Conservation (phyloP, 1,140 invertebrate genomes). For the Aleiodes sp. region DNA sequence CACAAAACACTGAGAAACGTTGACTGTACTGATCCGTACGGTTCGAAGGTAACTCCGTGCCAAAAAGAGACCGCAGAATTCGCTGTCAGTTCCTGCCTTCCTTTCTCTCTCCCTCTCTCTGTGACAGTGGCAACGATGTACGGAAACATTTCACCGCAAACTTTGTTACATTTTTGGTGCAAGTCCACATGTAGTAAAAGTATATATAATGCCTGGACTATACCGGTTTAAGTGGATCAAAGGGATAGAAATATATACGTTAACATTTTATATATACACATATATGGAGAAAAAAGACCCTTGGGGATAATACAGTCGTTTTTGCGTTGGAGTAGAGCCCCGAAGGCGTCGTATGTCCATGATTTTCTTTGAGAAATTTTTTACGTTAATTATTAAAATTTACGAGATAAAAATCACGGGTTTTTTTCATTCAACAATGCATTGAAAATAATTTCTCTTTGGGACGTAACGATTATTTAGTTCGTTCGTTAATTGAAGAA, state of each 20-base stretch:
- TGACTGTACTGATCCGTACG: constrained; percentile 21
- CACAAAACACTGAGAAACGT: neutral
- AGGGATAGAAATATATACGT: constrained; percentile 47
- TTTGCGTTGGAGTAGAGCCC: neutral
- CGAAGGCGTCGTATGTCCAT: constrained; percentile 17
- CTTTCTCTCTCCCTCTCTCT: constrained; percentile 47
- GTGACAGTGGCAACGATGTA: constrained; percentile 34
- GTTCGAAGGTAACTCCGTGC: constrained; percentile 39
- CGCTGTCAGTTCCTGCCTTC: constrained; percentile 45
- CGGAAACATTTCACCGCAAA: constrained; percentile 45
- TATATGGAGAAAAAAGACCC: neutral
- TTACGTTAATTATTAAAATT: constrained; percentile 5
- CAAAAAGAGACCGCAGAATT: constrained; percentile 62
- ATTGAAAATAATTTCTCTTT: constrained; percentile 7
- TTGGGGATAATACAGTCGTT: neutral
- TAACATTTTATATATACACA: neutral
- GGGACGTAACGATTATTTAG: neutral
- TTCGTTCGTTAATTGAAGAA: neutral
- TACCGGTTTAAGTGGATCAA: constrained; percentile 57
- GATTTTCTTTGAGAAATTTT: constrained; percentile 16
- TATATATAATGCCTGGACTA: neutral
- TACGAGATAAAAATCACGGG: neutral
- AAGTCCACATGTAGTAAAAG: constrained; percentile 43
- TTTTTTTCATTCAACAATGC: neutral
- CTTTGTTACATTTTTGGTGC: constrained; percentile 64